These are phyloP conservation scores for Caenorhabditis plicata DNA, from an alignment of 2,888 invertebrate species.

Conservation along the genomic window DNA sequence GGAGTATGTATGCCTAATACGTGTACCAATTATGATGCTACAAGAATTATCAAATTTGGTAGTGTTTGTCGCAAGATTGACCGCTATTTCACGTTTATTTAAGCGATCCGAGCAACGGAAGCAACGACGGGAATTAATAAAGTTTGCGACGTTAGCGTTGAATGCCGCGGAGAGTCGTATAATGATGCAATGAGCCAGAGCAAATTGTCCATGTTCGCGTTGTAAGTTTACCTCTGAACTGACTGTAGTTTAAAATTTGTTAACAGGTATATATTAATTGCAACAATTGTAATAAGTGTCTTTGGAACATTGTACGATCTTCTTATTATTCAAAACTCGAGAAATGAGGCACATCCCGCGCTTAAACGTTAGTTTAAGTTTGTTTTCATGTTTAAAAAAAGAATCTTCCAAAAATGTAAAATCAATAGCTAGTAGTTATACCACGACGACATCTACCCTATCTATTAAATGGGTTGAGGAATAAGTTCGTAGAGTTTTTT, in stretches of 20 bases:
- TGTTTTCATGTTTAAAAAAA: neutral
- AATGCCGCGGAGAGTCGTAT: constrained; percentile 56
- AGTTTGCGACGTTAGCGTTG: constrained; percentile 60
- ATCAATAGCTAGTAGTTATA: too few species aligned
- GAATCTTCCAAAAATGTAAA: too few species aligned
- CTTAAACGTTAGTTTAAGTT: constrained; percentile 8
- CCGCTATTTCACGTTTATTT: constrained; percentile 8
- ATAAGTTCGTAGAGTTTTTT: too few species aligned
- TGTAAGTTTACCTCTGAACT: constrained; percentile 35
- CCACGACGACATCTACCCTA: too few species aligned
- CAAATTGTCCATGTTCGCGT: constrained; percentile 47
- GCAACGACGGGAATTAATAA: constrained; percentile 44
- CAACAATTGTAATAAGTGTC: constrained; percentile 49
- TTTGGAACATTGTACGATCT: constrained; percentile 64
- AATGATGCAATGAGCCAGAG: constrained; percentile 52
- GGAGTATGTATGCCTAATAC: constrained; percentile 65
- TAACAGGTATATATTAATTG: constrained; percentile 52
- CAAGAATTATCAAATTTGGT: constrained; percentile 59
- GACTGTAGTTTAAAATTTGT: neutral
- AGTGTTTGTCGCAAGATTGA: neutral
- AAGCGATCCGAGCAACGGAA: constrained; percentile 57
- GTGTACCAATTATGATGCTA: constrained; percentile 64
- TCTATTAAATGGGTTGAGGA: too few species aligned
- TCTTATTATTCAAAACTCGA: constrained; percentile 45
- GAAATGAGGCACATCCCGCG: constrained; percentile 7